Evolutionary conservation across 2,113 vertebrate genomes (phyloP), one percentile per base, ranked within the genome.

Genomic region (Axis porcinus): DNA sequence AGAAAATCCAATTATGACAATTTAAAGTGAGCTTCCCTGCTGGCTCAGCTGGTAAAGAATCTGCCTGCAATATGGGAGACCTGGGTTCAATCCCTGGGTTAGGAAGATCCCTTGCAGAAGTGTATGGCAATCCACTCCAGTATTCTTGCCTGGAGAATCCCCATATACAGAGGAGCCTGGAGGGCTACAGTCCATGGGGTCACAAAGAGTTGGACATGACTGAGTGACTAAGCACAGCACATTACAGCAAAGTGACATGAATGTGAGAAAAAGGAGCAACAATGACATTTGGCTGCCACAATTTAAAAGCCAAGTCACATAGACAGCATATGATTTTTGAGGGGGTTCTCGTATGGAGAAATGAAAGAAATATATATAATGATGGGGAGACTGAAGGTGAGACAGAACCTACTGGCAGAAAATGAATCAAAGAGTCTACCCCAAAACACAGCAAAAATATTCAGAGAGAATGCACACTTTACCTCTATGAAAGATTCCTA

Each of bases 311-410:
- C 40, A 96, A 86, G 7, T 94, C 33, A 86, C 13, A 78, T 25
- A 25, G 57, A 89, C 33, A 27, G 55, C 36, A 52, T 27, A 70
- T 54, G 55, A 94, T 45, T 76, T 64, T 74, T 83, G 81, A 92
- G 52, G n/a, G 9, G 27, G 52, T 52, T 89, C 70, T 55, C 62
- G 50, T 86, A 50, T 64, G 60, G 28, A 96, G 50, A 12, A 97
- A 93, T 91, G n/a, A 85, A 96, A 96, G 21, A 90, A 90, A 93
- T 30, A 86, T 13, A 92, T 70, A 6, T 17, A 87, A 91, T 15
- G 27, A 54, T 28, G 13, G 23, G 12, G n/a, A 88, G 16, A 90
- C 40, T 36, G 28, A 95, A 25, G 25, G 12, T 86, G 62, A 76
- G 11, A 92, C 2, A 67, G 7, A 94, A 12, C 19, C 14, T 55